A percentile compares a stretch with the other conserved stretches of the same genome.
phyloP scores from a whole-genome alignment of 1,140 invertebrate species.

The Lordiphosa clarofinis region DNA sequence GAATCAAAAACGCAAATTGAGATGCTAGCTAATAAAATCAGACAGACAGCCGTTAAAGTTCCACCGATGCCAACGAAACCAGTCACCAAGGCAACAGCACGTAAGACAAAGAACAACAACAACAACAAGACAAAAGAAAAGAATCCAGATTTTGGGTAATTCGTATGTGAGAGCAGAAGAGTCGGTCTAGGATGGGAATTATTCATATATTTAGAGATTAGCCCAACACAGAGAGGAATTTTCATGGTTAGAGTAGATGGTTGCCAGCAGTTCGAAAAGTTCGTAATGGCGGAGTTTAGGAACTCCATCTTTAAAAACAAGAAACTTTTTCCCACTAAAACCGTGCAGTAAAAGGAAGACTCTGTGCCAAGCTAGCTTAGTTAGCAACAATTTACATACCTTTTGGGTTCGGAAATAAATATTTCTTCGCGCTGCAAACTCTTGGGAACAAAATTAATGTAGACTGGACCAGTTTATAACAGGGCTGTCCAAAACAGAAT shows the following conservation, averaged over 20 bases:
- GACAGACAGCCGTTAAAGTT: slow-evolving; percentile 50
- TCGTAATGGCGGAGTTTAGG: no score
- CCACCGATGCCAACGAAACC: slow-evolving; percentile 13
- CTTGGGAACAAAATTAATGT: no score
- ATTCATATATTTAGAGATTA: slow-evolving; percentile 6
- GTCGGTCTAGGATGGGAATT: background rate
- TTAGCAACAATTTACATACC: no score
- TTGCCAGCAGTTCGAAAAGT: no score
- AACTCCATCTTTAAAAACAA: no score
- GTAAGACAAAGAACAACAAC: slow-evolving; percentile 5
- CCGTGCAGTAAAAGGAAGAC: no score
- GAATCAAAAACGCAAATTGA: slow-evolving; percentile 42
- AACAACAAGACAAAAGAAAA: slow-evolving; percentile 3
- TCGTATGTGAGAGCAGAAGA: background rate
- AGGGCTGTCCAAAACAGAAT: no score
- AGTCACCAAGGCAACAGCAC: slow-evolving; percentile 7
- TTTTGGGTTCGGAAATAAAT: no score
- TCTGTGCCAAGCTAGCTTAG: no score
- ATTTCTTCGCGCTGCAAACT: no score
- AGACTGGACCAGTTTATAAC: no score
- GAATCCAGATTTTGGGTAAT: background rate
- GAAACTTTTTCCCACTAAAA: no score
- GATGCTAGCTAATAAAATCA: slow-evolving; percentile 60
- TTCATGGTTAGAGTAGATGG: background rate
- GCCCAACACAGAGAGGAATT: slow-evolving; percentile 2